Base-by-base conservation (phyloP, 1,140 invertebrate species). In the Rhagoletis pomonella region DNA sequence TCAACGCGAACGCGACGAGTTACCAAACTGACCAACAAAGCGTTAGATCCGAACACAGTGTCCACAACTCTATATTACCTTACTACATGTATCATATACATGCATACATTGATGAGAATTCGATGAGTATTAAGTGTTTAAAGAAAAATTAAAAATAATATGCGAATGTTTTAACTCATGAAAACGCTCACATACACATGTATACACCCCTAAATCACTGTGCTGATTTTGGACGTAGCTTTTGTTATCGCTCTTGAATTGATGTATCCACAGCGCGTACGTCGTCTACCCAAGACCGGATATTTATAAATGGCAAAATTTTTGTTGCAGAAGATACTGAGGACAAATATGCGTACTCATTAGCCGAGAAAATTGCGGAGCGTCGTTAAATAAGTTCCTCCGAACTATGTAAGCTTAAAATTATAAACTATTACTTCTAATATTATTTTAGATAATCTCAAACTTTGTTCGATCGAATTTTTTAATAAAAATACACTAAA, bases 241-340 rank as follows among this genome's bases (percentile, higher is more conserved):
- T 81, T 73, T 81, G 44, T 81, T 50, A 55, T 81, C n/a, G 47
- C 73, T 81, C 44, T 81, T 55, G n/a, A 19, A 19, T 81, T 81
- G 47, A 17, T 81, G 14, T 55, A 55, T 81, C n/a, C 73, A 47
- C 50, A 55, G 69, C 73, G 5, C 47, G 47, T 29, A 17, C 73
- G 73, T 19, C 73, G 19, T 19, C 73, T 5, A 55, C 73, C 6
- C n/a, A 81, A 81, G 73, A 81, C 60, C 50, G n/a, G 73, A 81
- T 81, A 81, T 81, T 81, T 81, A 81, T 81, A 81, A 81, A 81
- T 81, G 44, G n/a, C 47, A 55, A 81, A 81, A 81, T 55, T 55
- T 44, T 81, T 50, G 73, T 81, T 81, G 14, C 73, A 55, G 17
- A 39, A 55, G 73, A 39, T 81, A 19, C 73, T 81, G 73, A 14